Percentiles rank a stretch among this genome's conserved stretches.
phyloP scores from a whole-genome alignment of 2,113 vertebrate genomes.

The Phainopepla nitens region DNA sequence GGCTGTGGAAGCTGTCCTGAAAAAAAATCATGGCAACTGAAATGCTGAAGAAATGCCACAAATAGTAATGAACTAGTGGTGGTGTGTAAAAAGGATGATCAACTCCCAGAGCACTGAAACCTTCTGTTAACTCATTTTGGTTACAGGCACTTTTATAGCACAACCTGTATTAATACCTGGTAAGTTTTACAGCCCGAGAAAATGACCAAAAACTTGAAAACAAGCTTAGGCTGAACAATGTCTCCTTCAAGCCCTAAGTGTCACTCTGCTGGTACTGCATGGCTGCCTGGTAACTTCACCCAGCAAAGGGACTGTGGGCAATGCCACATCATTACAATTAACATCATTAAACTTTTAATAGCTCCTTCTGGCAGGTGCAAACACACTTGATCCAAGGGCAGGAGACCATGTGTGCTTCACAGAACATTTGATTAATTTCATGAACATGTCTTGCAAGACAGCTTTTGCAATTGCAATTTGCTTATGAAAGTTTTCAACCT shows the following conservation, averaged over 20 bases:
- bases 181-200: neutral
- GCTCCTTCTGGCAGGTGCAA: neutral
- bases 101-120: neutral
- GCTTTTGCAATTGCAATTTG: neutral
- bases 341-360: neutral
- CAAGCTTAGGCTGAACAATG: neutral
- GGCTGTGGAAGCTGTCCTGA: neutral
- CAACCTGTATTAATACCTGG: neutral
- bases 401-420: rapidly evolving
- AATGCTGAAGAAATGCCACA: neutral
- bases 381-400: neutral
- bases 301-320: neutral
- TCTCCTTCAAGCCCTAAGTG: neutral
- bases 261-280: neutral
- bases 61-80: neutral
- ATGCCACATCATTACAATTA: neutral
- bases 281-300: neutral
- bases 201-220: neutral
- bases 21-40: neutral
- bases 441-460: neutral
- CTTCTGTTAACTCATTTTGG: neutral
- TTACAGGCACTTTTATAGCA: neutral
- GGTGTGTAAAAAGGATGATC: neutral
- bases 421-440: neutral
- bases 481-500: neutral